Conservation (phyloP, 1,140 invertebrate species). For the Aporrectodea caliginosa region DNA sequence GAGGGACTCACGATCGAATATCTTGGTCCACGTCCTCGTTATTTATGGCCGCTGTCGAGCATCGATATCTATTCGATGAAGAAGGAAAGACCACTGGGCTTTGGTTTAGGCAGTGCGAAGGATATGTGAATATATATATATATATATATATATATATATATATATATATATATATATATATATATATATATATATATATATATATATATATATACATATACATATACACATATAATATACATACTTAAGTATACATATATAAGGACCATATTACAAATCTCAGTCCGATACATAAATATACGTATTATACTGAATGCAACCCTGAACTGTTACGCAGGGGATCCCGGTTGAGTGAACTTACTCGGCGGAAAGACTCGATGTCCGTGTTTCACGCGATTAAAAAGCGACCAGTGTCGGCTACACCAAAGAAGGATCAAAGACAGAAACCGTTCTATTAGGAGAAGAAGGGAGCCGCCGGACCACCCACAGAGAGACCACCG, state of each 20-base stretch:
- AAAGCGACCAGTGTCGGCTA: too few relatives aligned
- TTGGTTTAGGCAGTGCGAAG: not conserved
- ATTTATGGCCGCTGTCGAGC: not conserved
- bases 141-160: constrained; percentile 1
- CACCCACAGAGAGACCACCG: too few relatives aligned
- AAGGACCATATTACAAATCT: not conserved
- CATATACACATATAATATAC: not conserved
- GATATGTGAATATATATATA: too few relatives aligned
- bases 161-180: not conserved
- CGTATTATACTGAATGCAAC: too few relatives aligned
- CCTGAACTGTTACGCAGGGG: too few relatives aligned
- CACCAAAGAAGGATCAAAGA: too few relatives aligned
- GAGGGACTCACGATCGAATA: not conserved
- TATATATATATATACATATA: not conserved
- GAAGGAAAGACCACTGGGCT: not conserved
- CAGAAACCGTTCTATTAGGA: too few relatives aligned
- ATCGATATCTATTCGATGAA: not conserved
- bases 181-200: not conserved
- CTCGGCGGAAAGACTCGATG: too few relatives aligned
- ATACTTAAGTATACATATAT: not conserved
- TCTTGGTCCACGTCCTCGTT: too few relatives aligned
- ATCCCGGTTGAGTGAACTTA: too few relatives aligned
- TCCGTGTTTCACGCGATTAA: not conserved
- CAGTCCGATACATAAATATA: not conserved
- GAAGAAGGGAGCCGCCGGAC: too few relatives aligned